These are phyloP conservation scores for Eonycteris spelaea DNA, from an alignment of 2,113 vertebrate genomes.

Conservation along the genomic window DNA sequence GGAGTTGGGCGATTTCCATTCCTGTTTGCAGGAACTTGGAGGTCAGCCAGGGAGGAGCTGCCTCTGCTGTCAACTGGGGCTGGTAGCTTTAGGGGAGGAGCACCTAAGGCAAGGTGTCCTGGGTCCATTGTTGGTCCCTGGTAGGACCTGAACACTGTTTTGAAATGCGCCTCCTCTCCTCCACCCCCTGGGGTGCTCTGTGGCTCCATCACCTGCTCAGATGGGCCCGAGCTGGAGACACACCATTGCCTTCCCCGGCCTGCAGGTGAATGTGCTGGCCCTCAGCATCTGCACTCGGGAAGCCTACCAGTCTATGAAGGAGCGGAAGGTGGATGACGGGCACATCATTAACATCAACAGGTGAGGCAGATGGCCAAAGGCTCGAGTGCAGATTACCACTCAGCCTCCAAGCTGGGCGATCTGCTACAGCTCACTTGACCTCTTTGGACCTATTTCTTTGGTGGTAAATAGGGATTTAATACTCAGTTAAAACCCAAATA, in stretches of 20 bases:
- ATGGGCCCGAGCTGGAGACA: neutral
- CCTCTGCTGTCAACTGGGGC: neutral
- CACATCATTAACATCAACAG: constrained; percentile 99
- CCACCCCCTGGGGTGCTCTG: neutral
- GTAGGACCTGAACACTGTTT: neutral
- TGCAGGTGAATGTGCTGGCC: constrained; percentile 94
- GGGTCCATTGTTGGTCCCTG: neutral
- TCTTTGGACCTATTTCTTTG: neutral
- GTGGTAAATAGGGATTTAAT: neutral
- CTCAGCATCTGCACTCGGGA: constrained; percentile 96
- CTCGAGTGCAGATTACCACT: neutral
- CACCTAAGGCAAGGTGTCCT: neutral
- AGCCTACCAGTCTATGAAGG: constrained; percentile 96
- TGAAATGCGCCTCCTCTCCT: neutral
- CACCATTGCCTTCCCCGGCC: neutral
- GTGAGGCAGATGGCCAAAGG: constrained; percentile 69
- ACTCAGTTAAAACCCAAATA: neutral
- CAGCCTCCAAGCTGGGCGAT: neutral
- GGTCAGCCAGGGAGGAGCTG: neutral
- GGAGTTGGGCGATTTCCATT: neutral
- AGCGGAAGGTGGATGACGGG: constrained; percentile 93
- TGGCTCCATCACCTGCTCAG: neutral
- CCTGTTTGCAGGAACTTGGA: neutral
- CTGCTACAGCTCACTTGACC: neutral
- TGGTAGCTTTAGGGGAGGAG: neutral